Percentiles rank a stretch among this genome's conserved stretches.
phyloP scores from a whole-genome alignment of 2,888 invertebrate species.

The Troides aeacus region DNA sequence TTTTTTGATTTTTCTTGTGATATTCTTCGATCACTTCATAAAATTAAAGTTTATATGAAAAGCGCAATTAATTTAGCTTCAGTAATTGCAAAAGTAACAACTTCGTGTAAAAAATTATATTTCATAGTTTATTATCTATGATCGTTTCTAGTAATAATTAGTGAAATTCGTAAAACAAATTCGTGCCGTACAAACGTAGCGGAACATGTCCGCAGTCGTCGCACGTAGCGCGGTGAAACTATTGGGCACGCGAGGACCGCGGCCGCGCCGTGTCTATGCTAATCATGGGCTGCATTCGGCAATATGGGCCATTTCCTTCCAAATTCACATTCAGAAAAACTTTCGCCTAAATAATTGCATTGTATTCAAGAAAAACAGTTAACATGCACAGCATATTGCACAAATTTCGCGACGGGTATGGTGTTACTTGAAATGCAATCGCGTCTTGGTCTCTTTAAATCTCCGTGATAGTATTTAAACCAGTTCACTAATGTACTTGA shows the following conservation, averaged over 20 bases:
- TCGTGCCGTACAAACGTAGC: slow-evolving; percentile 33
- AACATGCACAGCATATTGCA: slow-evolving; percentile 18
- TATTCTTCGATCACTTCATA: no score
- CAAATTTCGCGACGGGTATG: slow-evolving; percentile 1
- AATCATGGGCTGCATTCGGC: slow-evolving; percentile 54
- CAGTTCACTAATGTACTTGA: slow-evolving; percentile 1
- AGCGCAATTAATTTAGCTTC: neutral
- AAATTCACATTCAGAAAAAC: slow-evolving; percentile 52
- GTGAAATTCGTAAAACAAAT: slow-evolving; percentile 45
- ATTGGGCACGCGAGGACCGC: slow-evolving; percentile 45
- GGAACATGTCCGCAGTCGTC: slow-evolving; percentile 43
- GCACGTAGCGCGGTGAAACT: slow-evolving; percentile 64
- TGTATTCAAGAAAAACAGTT: slow-evolving; percentile 27
- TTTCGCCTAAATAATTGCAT: slow-evolving; percentile 38
- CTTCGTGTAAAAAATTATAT: slow-evolving; percentile 1
- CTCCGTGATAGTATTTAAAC: slow-evolving; percentile 12
- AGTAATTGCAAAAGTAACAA: slow-evolving; percentile 1
- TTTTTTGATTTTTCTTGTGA: no score
- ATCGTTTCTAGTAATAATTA: slow-evolving; percentile 40
- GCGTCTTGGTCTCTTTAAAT: slow-evolving; percentile 1
- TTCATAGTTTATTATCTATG: neutral
- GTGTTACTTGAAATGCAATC: slow-evolving; percentile 4
- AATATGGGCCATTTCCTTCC: slow-evolving; percentile 63
- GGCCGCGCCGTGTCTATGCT: slow-evolving; percentile 52
- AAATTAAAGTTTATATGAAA: neutral